phyloP scores from a whole-genome alignment of 2,888 invertebrate genomes.

The Gymnosoma rotundatum region DNA sequence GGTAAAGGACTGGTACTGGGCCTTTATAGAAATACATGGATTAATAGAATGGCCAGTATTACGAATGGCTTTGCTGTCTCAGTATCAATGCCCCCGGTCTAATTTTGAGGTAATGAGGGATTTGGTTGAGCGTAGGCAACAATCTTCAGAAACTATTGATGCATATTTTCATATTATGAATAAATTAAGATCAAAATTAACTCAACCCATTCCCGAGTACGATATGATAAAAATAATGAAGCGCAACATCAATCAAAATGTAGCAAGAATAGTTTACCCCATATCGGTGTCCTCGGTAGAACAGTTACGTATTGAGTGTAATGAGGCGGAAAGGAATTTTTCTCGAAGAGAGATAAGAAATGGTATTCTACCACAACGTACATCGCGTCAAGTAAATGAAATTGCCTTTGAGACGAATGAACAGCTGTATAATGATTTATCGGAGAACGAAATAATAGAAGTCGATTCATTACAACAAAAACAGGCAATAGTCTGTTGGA shows the following conservation, averaged over 20 bases:
- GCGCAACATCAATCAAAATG: background rate
- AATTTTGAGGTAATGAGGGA: conserved; percentile 8
- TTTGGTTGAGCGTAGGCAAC: background rate
- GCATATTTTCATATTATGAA: background rate
- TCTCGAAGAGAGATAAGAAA: too few relatives aligned
- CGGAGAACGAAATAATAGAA: too few relatives aligned
- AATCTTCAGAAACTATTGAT: conserved; percentile 3
- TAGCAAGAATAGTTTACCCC: background rate
- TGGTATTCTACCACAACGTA: too few relatives aligned
- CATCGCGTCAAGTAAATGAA: too few relatives aligned
- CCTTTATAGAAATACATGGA: conserved; percentile 1
- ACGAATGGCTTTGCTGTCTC: background rate
- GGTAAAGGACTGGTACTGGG: conserved; percentile 54
- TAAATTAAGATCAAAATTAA: conserved; percentile 8
- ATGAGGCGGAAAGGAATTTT: too few relatives aligned
- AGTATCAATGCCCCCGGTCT: background rate
- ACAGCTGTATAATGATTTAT: too few relatives aligned
- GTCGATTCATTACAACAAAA: too few relatives aligned
- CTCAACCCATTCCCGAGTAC: conserved; percentile 4
- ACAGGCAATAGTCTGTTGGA: too few relatives aligned
- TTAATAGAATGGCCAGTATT: too few relatives aligned
- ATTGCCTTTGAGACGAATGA: too few relatives aligned
- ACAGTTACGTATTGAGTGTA: too few relatives aligned
- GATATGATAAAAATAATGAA: conserved; percentile 25
- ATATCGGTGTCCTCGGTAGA: too few relatives aligned